phyloP scores from a whole-genome alignment of 2,888 invertebrate genomes.

The Camponotus fellah region DNA sequence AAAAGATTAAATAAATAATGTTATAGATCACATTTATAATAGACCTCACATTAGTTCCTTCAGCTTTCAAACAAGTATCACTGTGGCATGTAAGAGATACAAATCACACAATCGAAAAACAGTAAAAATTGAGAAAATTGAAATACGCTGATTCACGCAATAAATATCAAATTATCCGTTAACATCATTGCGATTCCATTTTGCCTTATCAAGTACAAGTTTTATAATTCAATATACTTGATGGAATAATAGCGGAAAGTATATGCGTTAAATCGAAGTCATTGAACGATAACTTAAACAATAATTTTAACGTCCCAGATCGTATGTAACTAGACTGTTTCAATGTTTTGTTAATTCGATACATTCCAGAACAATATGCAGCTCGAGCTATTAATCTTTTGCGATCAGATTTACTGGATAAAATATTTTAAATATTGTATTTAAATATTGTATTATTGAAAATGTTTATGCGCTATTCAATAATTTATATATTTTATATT shows the following conservation, averaged over 20 bases:
- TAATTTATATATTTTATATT: neutral
- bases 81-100: neutral
- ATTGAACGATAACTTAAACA: neutral
- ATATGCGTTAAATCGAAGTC: neutral
- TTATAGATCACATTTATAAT: neutral
- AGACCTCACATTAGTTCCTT: neutral
- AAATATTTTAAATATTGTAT: conserved; percentile 9
- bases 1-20: neutral
- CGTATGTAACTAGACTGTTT: neutral
- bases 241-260: neutral
- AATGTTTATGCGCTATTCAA: neutral
- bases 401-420: neutral
- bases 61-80: conserved; percentile 14
- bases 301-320: conserved; percentile 16
- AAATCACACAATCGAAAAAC: neutral
- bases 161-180: neutral
- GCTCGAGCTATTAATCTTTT: neutral
- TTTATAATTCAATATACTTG: neutral
- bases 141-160: neutral
- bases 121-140: neutral
- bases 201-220: neutral
- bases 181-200: neutral
- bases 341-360: neutral
- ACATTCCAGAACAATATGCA: neutral
- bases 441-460: no score